Evolutionary conservation across 2,888 invertebrate genomes (phyloP), one percentile per base, ranked within the genome.

Genomic region (Dichetophora obliterata): DNA sequence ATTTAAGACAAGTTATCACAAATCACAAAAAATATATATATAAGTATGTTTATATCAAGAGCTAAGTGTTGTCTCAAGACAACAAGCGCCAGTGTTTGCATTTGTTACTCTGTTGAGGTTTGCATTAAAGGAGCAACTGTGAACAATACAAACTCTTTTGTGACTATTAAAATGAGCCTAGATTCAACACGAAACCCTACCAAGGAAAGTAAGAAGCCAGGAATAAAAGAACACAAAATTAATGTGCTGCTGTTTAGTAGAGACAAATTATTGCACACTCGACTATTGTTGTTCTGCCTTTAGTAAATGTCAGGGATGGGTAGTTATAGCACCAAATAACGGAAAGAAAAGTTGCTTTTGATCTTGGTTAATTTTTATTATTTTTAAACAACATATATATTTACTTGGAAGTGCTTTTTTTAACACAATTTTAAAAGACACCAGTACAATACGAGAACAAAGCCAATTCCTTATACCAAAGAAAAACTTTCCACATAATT

Each of bases 231-330:
- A n/a, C 54, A 54, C 22, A 34, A 82, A 82, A 82, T 81, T 82
- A 82, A 82, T 82, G 82, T 81, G 65, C 66, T 78, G 72, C 75
- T 72, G 79, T 79, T 80, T 79, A 81, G 81, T 77, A 78, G 80
- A 81, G 82, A 82, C 82, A 82, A 82, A 82, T 82, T 82, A 81
- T 80, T 81, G 82, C 82, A 82, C 82, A 82, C 82, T 81, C 81
- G 74, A 79, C 71, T 11, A n/a, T n/a, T 69, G 9, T 52, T 69
- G 52, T 61, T 50, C 14, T 48, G 8, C 6, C 16, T 52, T 52
- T 24, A 8, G 50, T 22, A 50, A 16, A 24, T 50, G 50, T 24
- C 16, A n/a, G 24, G 16, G 69, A 31, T 69, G 19, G 37, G 19
- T 16, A 3, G 31, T 31, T 16, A 1, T 9, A 19, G 11, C 16